phyloP scores from a whole-genome alignment of 2,113 vertebrate species.

The Thymallus thymallus region DNA sequence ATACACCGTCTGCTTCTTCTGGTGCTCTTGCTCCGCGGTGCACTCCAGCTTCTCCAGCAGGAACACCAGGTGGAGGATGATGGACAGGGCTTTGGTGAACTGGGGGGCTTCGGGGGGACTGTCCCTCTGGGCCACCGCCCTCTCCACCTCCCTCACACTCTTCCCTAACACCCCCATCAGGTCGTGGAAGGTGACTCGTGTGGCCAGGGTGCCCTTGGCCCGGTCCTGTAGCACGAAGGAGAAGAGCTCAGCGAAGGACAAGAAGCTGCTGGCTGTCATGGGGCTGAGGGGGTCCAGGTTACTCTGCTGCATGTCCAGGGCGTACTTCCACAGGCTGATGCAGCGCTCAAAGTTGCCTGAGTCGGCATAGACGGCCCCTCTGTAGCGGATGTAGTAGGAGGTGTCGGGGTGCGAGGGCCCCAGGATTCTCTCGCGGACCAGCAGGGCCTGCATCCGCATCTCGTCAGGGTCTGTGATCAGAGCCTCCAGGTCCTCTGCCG shows the following conservation, averaged over 20 bases:
- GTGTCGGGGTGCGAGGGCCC: constrained; percentile 93
- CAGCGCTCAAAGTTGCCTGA: constrained; percentile 93
- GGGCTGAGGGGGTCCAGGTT: constrained; percentile 93
- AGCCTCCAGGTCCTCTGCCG: constrained; percentile 84
- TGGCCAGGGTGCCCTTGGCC: constrained; percentile 83
- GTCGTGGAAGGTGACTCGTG: constrained; percentile 86
- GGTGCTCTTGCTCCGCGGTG: constrained; percentile 83
- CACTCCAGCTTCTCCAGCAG: constrained; percentile 90
- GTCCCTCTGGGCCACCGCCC: constrained; percentile 83
- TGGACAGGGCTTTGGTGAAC: constrained; percentile 89
- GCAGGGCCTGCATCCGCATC: constrained; percentile 93
- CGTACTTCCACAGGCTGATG: constrained; percentile 93
- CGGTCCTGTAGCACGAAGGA: constrained; percentile 94
- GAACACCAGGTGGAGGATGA: constrained; percentile 91
- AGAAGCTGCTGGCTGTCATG: constrained; percentile 94
- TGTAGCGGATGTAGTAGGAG: constrained; percentile 94
- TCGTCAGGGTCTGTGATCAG: constrained; percentile 91
- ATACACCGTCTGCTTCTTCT: constrained; percentile 90
- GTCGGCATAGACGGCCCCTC: constrained; percentile 92
- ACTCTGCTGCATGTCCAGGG: constrained; percentile 94
- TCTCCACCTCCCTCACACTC: constrained; percentile 89
- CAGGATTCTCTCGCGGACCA: constrained; percentile 90
- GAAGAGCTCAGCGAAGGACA: constrained; percentile 94
- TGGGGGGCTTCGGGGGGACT: constrained; percentile 83
- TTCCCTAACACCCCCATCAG: constrained; percentile 91